Conservation (phyloP, 2,113 vertebrate species). For the Indicator indicator region DNA sequence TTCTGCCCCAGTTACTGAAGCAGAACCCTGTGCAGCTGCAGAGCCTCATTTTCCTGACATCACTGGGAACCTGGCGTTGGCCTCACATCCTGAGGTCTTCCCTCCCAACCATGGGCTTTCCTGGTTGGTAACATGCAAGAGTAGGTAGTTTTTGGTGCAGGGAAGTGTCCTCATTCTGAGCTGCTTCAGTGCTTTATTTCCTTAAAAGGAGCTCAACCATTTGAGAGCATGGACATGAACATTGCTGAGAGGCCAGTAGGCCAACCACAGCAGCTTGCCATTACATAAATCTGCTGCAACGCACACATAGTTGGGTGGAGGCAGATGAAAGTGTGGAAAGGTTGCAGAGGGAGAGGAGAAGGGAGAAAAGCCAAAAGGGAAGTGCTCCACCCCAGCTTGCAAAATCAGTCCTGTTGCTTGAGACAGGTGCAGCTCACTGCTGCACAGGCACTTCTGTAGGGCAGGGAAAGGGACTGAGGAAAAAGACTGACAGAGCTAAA, state of each 20-base stretch:
- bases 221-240: neutral
- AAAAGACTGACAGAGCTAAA: neutral
- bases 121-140: neutral
- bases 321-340: conserved; percentile 27
- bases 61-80: neutral
- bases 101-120: neutral
- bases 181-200: neutral
- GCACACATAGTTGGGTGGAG: conserved; percentile 29
- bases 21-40: neutral
- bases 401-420: neutral
- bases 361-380: conserved; percentile 46
- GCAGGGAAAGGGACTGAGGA: neutral
- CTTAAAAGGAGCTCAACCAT: conserved; percentile 43
- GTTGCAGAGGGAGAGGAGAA: neutral
- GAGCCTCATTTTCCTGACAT: accelerated
- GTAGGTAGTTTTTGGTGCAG: neutral
- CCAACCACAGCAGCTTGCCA: conserved; percentile 18
- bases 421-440: neutral
- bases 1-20: neutral
- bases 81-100: neutral
- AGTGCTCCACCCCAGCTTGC: conserved; percentile 63
- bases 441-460: neutral
- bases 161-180: neutral
- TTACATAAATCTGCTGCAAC: conserved; percentile 52
- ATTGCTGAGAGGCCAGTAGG: neutral